Conservation (phyloP, 1,140 invertebrate species). For the Drosophila tristis region DNA sequence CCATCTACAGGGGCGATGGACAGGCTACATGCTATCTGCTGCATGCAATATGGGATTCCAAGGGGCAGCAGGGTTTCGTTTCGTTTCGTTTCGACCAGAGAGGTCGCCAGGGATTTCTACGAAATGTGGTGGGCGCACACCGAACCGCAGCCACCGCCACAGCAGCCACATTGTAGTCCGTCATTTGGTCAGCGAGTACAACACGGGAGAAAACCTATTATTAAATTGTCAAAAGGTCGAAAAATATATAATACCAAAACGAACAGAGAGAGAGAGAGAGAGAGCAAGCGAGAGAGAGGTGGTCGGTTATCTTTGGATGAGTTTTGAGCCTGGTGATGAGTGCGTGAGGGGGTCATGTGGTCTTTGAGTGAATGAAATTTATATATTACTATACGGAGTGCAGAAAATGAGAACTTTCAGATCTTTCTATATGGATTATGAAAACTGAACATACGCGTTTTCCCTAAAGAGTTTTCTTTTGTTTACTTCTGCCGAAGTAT, state of each 20-base stretch:
- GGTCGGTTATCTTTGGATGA: not conserved
- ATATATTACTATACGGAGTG: too few relatives aligned
- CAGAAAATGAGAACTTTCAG: too few relatives aligned
- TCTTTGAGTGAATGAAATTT: not conserved
- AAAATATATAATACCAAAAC: conserved; percentile 56
- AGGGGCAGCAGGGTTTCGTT: not conserved
- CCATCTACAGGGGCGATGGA: conserved; percentile 12
- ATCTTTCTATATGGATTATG: too few relatives aligned
- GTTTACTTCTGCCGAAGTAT: too few relatives aligned
- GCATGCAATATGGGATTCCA: not conserved
- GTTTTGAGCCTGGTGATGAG: conserved; percentile 4
- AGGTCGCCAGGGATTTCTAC: conserved; percentile 61
- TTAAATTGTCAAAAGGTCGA: conserved; percentile 84
- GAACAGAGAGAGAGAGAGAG: conserved; percentile 16
- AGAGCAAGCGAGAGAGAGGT: not conserved
- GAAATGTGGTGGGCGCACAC: conserved; percentile 75
- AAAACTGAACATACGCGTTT: too few relatives aligned
- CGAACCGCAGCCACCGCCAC: not conserved
- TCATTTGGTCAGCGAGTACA: conserved; percentile 73
- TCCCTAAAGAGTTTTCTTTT: too few relatives aligned
- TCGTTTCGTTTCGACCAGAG: conserved; percentile 6
- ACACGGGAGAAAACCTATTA: conserved; percentile 69
- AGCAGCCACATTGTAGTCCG: conserved; percentile 60
- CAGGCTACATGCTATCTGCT: conserved; percentile 6
- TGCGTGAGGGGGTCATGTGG: conserved; percentile 30